Conservation (phyloP, 2,113 vertebrate species). For the Festucalex cinctus region DNA sequence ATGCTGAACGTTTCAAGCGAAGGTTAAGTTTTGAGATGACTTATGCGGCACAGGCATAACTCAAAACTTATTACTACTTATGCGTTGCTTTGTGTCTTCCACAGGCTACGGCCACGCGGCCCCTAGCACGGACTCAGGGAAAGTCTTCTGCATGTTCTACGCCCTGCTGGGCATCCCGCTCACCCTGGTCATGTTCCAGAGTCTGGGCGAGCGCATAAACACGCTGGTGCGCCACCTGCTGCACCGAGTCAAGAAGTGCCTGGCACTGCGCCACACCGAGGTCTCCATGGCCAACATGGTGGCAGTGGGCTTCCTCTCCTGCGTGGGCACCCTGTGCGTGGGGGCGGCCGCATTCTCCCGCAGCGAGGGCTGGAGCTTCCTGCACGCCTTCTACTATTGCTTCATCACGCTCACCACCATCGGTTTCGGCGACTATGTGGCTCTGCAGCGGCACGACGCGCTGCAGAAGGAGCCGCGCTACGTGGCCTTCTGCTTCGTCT, state of each 20-base stretch:
- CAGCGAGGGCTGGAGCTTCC: conserved; percentile 95
- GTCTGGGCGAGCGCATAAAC: conserved; percentile 95
- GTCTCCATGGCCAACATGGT: conserved; percentile 99
- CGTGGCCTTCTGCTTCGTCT: conserved; percentile 96
- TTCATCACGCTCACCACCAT: conserved; percentile 99
- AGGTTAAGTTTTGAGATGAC: too few species aligned
- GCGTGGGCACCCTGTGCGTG: conserved; percentile 87
- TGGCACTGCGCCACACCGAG: conserved; percentile 83
- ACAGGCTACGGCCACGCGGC: conserved; percentile 95
- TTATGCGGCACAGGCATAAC: too few species aligned
- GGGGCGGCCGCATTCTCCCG: conserved; percentile 90
- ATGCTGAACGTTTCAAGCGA: too few species aligned
- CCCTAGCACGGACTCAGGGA: conserved; percentile 93
- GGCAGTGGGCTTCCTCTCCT: conserved; percentile 93
- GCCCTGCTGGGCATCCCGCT: conserved; percentile 95
- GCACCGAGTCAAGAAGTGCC: conserved; percentile 87
- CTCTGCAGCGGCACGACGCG: conserved; percentile 90
- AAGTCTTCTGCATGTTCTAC: conserved; percentile 98
- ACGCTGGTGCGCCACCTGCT: conserved; percentile 89
- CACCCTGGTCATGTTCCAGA: conserved; percentile 98
- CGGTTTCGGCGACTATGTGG: conserved; percentile 80
- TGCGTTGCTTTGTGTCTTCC: background rate
- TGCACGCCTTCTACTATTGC: conserved; percentile 97
- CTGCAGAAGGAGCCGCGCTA: conserved; percentile 92
- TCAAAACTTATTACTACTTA: too few species aligned